Conservation (phyloP, 2,888 invertebrate species). For the Tenthredo scrophulariae region DNA sequence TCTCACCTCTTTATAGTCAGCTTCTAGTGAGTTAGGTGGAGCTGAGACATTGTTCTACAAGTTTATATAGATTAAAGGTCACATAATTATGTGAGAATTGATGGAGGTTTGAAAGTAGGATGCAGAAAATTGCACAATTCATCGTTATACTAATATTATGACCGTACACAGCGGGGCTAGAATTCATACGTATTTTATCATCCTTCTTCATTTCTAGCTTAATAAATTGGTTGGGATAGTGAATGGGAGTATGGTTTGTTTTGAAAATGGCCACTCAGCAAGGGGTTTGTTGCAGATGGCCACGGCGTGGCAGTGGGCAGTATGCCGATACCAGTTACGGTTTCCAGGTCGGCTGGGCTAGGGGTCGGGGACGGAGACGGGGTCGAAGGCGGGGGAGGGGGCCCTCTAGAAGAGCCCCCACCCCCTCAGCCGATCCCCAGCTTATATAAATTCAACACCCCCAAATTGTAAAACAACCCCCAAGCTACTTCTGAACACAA, state of each 20-base stretch:
- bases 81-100: neutral
- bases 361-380: conserved; percentile 62
- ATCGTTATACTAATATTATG: neutral
- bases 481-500: conserved; percentile 60
- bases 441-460: conserved; percentile 61
- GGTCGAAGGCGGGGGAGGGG: conserved; percentile 63
- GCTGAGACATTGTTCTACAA: neutral
- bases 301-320: conserved; percentile 68
- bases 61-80: neutral
- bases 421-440: conserved; percentile 58
- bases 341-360: conserved; percentile 64
- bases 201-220: neutral
- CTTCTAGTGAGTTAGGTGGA: neutral
- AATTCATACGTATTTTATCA: neutral
- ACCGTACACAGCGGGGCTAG: neutral
- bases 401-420: conserved; percentile 61
- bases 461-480: conserved; percentile 59
- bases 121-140: neutral
- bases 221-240: neutral
- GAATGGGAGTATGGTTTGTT: neutral
- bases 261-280: conserved; percentile 22
- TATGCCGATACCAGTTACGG: conserved; percentile 63
- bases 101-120: neutral
- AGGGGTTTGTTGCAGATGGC: conserved; percentile 65
- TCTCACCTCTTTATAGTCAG: neutral